A percentile compares a stretch with the other conserved stretches of the same genome.
These are phyloP conservation scores for Bombus waltoni DNA, from an alignment of 1,140 invertebrate species.

Conservation along the genomic window DNA sequence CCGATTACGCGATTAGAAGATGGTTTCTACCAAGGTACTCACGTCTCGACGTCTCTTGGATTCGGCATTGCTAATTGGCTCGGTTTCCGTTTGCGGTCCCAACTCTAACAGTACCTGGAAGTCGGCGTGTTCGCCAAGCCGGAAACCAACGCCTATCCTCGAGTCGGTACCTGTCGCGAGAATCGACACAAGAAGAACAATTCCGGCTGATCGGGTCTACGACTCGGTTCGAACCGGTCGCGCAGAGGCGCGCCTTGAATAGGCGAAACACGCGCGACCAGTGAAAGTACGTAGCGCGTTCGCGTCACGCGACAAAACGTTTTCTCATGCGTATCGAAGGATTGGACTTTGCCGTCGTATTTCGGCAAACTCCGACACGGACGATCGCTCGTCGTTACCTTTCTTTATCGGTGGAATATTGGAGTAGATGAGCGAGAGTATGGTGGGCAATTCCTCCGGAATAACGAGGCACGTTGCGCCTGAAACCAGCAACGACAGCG, in stretches of 20 bases:
- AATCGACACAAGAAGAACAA: slow-evolving; percentile 56
- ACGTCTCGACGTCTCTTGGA: slow-evolving; percentile 72
- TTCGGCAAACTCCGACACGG: background rate
- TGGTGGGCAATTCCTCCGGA: slow-evolving; percentile 89
- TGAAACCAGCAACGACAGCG: slow-evolving; percentile 65
- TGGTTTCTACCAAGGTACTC: background rate
- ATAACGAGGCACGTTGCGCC: slow-evolving; percentile 84
- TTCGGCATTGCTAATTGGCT: slow-evolving; percentile 82
- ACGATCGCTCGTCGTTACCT: slow-evolving; percentile 82
- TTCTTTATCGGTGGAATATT: slow-evolving; percentile 93
- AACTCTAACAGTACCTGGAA: slow-evolving; percentile 90
- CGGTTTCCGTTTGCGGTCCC: slow-evolving; percentile 89
- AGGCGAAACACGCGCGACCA: background rate
- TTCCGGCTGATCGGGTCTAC: background rate
- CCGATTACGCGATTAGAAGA: background rate
- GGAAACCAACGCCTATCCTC: slow-evolving; percentile 89
- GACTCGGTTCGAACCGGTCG: background rate
- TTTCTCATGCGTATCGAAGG: too few relatives aligned
- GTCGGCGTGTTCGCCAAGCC: slow-evolving; percentile 90
- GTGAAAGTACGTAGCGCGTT: background rate
- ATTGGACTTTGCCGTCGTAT: background rate
- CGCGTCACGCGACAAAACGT: background rate
- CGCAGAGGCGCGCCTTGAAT: background rate
- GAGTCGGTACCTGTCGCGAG: slow-evolving; percentile 88
- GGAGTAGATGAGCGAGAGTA: slow-evolving; percentile 89